A percentile compares a stretch with the other conserved stretches of the same genome.
phyloP scores from a whole-genome alignment of 2,113 vertebrate species.

The Erythrocebus patas region DNA sequence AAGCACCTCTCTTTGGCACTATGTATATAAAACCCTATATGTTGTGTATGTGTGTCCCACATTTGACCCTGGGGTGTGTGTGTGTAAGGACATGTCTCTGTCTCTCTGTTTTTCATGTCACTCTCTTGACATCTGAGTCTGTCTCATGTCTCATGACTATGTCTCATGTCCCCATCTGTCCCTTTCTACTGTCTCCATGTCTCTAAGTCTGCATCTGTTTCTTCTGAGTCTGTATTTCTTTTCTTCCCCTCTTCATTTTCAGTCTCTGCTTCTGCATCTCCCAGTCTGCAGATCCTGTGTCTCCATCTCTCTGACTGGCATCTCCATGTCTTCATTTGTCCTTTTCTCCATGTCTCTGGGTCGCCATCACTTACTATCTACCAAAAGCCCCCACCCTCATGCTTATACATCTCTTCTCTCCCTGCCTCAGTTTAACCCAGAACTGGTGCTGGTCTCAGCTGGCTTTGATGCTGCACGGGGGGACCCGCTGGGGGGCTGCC shows the following conservation, averaged over 20 bases:
- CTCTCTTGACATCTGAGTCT: neutral
- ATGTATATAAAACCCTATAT: neutral
- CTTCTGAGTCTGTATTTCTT: neutral
- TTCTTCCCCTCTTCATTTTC: neutral
- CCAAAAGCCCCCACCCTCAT: neutral
- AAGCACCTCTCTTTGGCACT: neutral
- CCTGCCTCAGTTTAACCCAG: constrained; percentile 87
- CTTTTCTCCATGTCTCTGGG: neutral
- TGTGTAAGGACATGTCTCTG: neutral
- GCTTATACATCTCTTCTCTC: neutral
- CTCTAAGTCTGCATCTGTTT: neutral
- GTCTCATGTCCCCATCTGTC: neutral
- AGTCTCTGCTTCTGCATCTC: neutral
- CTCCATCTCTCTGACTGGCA: neutral
- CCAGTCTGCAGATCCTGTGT: neutral
- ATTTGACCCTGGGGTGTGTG: neutral
- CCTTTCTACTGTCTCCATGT: neutral
- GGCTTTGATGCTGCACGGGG: constrained; percentile 93
- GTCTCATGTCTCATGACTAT: neutral
- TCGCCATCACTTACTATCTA: neutral
- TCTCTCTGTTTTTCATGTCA: neutral
- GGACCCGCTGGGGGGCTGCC: constrained; percentile 90
- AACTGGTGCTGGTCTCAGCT: constrained; percentile 91
- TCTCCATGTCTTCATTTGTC: neutral
- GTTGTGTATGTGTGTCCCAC: neutral